These are phyloP conservation scores for Pollimyrus isidori DNA, from an alignment of 2,113 vertebrate genomes.

Conservation along the genomic window DNA sequence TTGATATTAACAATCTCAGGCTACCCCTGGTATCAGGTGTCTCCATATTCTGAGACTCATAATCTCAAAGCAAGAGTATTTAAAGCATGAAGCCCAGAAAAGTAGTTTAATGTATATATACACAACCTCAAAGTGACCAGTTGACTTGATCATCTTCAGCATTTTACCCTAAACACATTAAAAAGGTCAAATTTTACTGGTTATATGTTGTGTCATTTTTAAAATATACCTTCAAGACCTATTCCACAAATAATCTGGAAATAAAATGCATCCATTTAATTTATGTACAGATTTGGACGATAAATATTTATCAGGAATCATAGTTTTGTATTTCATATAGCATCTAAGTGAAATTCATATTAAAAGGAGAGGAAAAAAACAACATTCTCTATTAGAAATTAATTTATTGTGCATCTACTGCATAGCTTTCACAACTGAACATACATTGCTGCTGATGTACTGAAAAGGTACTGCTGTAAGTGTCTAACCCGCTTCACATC, in stretches of 20 bases:
- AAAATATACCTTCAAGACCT: neutral
- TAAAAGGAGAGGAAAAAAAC: neutral
- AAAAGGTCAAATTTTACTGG: neutral
- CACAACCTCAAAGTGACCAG: neutral
- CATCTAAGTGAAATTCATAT: neutral
- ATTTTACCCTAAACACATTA: neutral
- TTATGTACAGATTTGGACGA: neutral
- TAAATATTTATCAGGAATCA: neutral
- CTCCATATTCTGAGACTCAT: neutral
- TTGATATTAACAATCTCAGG: neutral
- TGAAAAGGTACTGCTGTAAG: neutral
- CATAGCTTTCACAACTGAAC: constrained; percentile 44
- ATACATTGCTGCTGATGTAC: constrained; percentile 5
- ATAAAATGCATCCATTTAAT: neutral
- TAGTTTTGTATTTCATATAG: no score
- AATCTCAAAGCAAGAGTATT: neutral
- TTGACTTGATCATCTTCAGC: neutral
- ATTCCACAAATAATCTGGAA: neutral
- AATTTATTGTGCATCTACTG: constrained; percentile 55
- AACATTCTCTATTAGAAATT: constrained; percentile 19
- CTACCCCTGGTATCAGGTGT: neutral
- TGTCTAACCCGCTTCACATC: constrained; percentile 35
- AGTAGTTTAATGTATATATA: neutral
- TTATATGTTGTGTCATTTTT: neutral
- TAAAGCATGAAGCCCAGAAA: neutral